phyloP scores from a whole-genome alignment of 2,113 vertebrate species.

The Hydropotes inermis region DNA sequence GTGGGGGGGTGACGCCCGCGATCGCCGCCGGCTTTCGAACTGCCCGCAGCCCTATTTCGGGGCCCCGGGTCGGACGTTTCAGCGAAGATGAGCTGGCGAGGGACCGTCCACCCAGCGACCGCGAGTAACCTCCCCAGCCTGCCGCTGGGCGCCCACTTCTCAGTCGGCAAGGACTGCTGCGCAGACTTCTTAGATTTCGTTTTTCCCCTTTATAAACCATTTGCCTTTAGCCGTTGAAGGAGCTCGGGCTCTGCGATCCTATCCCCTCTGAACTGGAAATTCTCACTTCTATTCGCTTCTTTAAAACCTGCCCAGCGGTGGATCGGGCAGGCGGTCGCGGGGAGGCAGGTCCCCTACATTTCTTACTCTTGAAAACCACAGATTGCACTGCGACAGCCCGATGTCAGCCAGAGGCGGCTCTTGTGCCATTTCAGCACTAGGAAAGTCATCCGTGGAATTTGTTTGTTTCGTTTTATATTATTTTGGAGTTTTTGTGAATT shows the following conservation, averaged over 20 bases:
- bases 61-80: neutral
- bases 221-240: neutral
- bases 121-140: neutral
- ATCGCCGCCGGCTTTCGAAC: neutral
- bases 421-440: neutral
- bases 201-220: neutral
- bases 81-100: neutral
- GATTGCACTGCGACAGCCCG: too few relatives aligned
- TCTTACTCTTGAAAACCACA: neutral
- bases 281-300: neutral
- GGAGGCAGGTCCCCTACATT: neutral
- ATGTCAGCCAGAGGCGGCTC: neutral
- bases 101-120: neutral
- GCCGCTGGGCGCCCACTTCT: accelerated
- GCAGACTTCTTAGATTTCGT: neutral
- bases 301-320: neutral
- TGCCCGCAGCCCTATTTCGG: neutral
- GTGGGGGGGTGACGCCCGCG: neutral
- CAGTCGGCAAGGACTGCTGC: neutral
- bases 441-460: neutral
- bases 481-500: neutral
- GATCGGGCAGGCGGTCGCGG: neutral
- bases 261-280: neutral
- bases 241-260: neutral
- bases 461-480: neutral